These are phyloP conservation scores for Brachionichthys hirsutus DNA, from an alignment of 2,113 vertebrate species.

Conservation along the genomic window DNA sequence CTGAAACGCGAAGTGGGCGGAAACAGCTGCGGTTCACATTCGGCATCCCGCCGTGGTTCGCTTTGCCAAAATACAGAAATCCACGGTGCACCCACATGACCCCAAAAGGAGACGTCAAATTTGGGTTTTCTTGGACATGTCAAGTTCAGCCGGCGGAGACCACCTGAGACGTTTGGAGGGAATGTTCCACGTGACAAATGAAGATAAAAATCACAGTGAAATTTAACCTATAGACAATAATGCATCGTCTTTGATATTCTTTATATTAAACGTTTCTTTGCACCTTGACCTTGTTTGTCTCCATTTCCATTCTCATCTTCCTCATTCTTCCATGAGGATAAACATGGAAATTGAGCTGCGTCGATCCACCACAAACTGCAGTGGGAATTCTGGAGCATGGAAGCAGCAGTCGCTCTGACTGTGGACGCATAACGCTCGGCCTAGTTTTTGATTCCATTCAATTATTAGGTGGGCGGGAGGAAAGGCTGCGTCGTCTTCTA, in stretches of 20 bases:
- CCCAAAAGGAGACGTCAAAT: neutral
- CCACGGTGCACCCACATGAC: conserved; percentile 11
- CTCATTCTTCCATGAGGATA: too few relatives aligned
- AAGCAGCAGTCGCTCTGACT: conserved; percentile 46
- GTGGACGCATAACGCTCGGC: conserved; percentile 48
- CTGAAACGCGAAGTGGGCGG: conserved; percentile 4
- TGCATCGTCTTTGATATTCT: too few relatives aligned
- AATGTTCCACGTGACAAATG: too few relatives aligned
- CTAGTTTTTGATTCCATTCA: conserved; percentile 63
- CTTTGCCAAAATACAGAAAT: conserved; percentile 46
- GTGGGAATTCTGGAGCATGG: conserved; percentile 44
- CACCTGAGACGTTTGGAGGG: too few relatives aligned
- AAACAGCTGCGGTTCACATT: conserved; percentile 39
- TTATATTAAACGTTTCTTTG: too few relatives aligned
- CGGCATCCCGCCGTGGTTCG: conserved; percentile 12
- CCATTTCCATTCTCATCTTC: too few relatives aligned
- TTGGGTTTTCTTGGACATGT: too few relatives aligned
- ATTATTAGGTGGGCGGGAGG: conserved; percentile 47
- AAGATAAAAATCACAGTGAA: too few relatives aligned
- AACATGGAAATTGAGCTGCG: conserved; percentile 8
- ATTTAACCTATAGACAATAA: too few relatives aligned
- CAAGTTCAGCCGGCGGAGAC: too few relatives aligned
- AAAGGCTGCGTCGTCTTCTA: conserved; percentile 25
- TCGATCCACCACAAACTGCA: conserved; percentile 38
- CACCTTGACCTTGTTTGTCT: too few relatives aligned